Evolutionary conservation across 2,797 vertebrate species (phyloP), one percentile per base, ranked within the genome.

Genomic region (Notolepis coatsorum): DNA sequence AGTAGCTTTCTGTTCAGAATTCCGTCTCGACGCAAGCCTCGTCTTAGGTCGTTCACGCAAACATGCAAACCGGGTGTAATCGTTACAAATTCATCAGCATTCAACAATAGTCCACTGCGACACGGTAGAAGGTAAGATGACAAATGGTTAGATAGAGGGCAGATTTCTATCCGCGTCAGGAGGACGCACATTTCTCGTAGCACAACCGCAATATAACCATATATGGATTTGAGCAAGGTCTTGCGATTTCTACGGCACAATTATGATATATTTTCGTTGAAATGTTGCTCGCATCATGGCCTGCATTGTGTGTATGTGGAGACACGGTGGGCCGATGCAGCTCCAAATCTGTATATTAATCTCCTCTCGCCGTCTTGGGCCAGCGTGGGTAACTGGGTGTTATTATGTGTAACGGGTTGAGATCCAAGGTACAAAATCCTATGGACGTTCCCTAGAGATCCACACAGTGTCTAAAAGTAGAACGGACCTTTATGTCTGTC

Each of bases 211-310:
- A 3, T 28, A 47, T 64, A 73, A 74, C 87, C 87, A 80, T 86
- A 88, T 85, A 90, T 79, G 86, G 82, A 20, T 64, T 35, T 73
- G 37, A 80, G 63, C 18, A 2, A n/a, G 53, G 28, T 54, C 61
- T 35, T 33, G 64, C 15, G 20, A 35, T 31, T 56, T 52, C 50
- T 27, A 18, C 13, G 42, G n/a, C 33, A 20, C 6, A n/a, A n/a
- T n/a, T n/a, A n/a, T n/a, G n/a, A n/a, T n/a, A n/a, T n/a, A n/a
- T n/a, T 37, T 49, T 45, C 46, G 53, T 24, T 54, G 37, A 38
- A n/a, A n/a, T n/a, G n/a, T 53, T 31, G 21, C 43, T 13, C 54
- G 30, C 23, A 13, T n/a, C 54, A 3, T 20, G 41, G 9, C 41
- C 42, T 28, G 47, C 41, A 37, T 41, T 18, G 17, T 30, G 21